Evolutionary conservation across 2,888 invertebrate genomes (phyloP).

Genomic region (Aphodius granarius): DNA sequence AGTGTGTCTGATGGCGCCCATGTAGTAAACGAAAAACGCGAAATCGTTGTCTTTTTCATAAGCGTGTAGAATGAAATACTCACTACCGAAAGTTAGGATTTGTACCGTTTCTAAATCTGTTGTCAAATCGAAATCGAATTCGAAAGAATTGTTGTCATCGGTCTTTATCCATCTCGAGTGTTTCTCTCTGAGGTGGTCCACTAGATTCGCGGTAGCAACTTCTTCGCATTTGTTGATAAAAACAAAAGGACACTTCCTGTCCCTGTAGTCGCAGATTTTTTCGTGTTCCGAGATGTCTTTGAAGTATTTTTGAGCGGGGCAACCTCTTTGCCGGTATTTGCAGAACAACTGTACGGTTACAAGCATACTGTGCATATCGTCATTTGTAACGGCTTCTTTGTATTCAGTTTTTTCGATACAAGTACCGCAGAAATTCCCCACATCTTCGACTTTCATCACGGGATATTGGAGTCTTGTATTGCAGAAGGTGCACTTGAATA

Average conservation of each 20-base stretch:
- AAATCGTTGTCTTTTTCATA: slow-evolving; percentile 12
- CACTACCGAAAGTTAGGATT: slow-evolving; percentile 14
- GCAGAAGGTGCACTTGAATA: slow-evolving; percentile 14
- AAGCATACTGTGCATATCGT: not conserved
- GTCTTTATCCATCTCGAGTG: slow-evolving; percentile 9
- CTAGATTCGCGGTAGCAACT: not conserved
- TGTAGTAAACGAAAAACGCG: slow-evolving; percentile 13
- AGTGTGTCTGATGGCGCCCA: slow-evolving; percentile 8
- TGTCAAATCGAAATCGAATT: not conserved
- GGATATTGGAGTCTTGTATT: slow-evolving; percentile 17
- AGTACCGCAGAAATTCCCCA: slow-evolving; percentile 18
- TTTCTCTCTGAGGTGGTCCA: slow-evolving; percentile 7
- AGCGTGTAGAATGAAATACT: slow-evolving; percentile 11
- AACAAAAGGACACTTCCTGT: slow-evolving; percentile 18
- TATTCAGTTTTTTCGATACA: slow-evolving; percentile 17
- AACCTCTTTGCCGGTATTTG: slow-evolving; percentile 19
- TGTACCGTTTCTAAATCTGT: not conserved
- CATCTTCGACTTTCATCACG: slow-evolving; percentile 14
- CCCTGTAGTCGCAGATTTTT: slow-evolving; percentile 16
- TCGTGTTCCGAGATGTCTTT: slow-evolving; percentile 17
- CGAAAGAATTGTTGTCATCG: slow-evolving; percentile 10
- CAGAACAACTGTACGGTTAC: slow-evolving; percentile 19
- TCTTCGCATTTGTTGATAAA: slow-evolving; percentile 10
- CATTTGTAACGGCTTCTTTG: not conserved
- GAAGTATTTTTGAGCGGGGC: slow-evolving; percentile 6